Evolutionary conservation across 2,113 vertebrate genomes (phyloP).

Genomic region (Brachionichthys hirsutus): DNA sequence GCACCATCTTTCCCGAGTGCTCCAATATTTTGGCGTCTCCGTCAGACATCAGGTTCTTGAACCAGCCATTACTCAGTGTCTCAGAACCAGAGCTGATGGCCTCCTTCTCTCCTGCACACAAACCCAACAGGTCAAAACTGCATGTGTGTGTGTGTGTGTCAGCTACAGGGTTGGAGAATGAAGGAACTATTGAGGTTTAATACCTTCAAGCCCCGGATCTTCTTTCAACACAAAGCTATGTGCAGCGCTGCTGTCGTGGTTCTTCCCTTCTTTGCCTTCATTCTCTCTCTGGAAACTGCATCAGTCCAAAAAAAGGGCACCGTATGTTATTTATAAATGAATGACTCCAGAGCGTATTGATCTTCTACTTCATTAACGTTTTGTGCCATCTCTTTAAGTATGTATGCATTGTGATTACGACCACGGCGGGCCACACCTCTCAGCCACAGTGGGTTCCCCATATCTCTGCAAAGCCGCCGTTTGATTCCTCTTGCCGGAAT

Average conservation of each 20-base stretch:
- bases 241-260: neutral
- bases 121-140: neutral
- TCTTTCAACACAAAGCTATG: constrained; percentile 42
- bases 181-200: neutral
- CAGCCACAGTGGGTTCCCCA: neutral
- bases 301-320: neutral
- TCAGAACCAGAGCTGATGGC: constrained; percentile 69
- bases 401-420: neutral
- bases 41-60: constrained; percentile 85
- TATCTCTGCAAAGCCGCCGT: neutral
- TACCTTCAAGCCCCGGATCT: constrained; percentile 77
- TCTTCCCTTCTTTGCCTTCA: neutral
- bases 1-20: constrained; percentile 94
- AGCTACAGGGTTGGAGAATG: neutral
- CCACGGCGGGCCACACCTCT: constrained; percentile 21
- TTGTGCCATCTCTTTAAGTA: too few relatives aligned
- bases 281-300: constrained; percentile 16
- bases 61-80: constrained; percentile 82
- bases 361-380: neutral
- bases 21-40: constrained; percentile 84
- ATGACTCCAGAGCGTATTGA: neutral
- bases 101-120: constrained; percentile 29
- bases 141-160: neutral
- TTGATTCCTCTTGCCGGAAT: constrained; percentile 24
- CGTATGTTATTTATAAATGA: too few relatives aligned